A percentile compares a stretch with the other conserved stretches of the same genome.
phyloP scores from a whole-genome alignment of 1,140 invertebrate genomes.

The Anadara kagoshimensis region DNA sequence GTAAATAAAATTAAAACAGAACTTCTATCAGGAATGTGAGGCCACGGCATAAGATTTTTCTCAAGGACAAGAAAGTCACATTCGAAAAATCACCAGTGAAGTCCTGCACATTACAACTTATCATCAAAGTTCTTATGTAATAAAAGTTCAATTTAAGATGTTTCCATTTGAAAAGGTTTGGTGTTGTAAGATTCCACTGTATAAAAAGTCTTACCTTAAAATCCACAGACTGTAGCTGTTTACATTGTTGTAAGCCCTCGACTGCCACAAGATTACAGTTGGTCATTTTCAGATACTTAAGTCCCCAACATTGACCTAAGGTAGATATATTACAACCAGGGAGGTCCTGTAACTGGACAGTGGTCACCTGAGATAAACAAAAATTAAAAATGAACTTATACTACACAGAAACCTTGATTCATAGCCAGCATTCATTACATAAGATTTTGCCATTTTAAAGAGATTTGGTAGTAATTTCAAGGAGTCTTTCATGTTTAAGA shows the following conservation, averaged over 20 bases:
- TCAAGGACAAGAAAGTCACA: too few relatives aligned
- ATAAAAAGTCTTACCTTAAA: slow-evolving; percentile 48
- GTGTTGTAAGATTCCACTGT: too few relatives aligned
- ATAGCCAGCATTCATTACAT: background rate
- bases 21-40: background rate
- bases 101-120: too few relatives aligned
- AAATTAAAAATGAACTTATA: background rate
- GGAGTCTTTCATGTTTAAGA: background rate
- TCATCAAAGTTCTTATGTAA: too few relatives aligned
- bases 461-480: too few relatives aligned
- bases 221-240: slow-evolving; percentile 61
- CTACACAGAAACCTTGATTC: background rate
- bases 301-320: slow-evolving; percentile 60
- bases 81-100: too few relatives aligned
- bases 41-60: background rate
- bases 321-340: slow-evolving; percentile 64
- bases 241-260: slow-evolving; percentile 63
- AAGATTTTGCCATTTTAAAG: too few relatives aligned
- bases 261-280: slow-evolving; percentile 62
- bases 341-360: slow-evolving; percentile 61
- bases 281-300: slow-evolving; percentile 59
- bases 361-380: slow-evolving; percentile 59
- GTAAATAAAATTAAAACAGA: background rate
- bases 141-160: too few relatives aligned
- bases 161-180: too few relatives aligned